A percentile compares a stretch with the other conserved stretches of the same genome.
These are phyloP conservation scores for Eristalis intricaria DNA, from an alignment of 2,888 invertebrate genomes.

Conservation along the genomic window DNA sequence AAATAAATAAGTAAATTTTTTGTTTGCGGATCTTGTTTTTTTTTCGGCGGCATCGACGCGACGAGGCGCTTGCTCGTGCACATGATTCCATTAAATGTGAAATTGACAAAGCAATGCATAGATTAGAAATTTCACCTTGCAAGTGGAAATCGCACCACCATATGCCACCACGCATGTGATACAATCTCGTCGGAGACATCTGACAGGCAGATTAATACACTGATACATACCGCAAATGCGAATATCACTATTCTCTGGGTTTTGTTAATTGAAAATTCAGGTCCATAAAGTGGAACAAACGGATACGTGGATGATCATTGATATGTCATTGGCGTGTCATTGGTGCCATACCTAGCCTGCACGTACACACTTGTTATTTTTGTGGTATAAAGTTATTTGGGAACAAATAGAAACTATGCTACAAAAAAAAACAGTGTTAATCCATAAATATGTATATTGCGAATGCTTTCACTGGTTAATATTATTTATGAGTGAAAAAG, in stretches of 20 bases:
- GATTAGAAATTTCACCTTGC: conserved; percentile 64
- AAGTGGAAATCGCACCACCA: conserved; percentile 49
- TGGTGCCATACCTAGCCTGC: conserved; percentile 45
- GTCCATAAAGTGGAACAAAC: conserved; percentile 68
- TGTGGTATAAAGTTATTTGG: conserved; percentile 16
- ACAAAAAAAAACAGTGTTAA: not conserved
- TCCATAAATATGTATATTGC: not conserved
- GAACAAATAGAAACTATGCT: not conserved
- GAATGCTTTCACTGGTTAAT: not conserved
- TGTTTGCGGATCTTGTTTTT: not conserved
- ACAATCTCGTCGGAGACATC: conserved; percentile 66
- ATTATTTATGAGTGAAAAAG: not conserved
- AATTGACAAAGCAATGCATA: conserved; percentile 33
- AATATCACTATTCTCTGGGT: conserved; percentile 59
- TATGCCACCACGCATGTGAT: conserved; percentile 65
- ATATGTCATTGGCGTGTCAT: conserved; percentile 65
- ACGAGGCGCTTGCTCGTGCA: not conserved
- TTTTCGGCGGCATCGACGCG: not conserved
- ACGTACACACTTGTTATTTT: conserved; percentile 29
- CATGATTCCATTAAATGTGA: conserved; percentile 33
- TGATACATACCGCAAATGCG: conserved; percentile 34
- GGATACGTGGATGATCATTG: conserved; percentile 67
- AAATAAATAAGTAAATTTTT: not conserved
- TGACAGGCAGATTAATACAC: conserved; percentile 47
- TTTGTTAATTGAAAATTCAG: conserved; percentile 70